Evolutionary conservation across 2,888 invertebrate genomes (phyloP), one percentile per base, ranked within the genome.

Genomic region (Adelognathus sp.): DNA sequence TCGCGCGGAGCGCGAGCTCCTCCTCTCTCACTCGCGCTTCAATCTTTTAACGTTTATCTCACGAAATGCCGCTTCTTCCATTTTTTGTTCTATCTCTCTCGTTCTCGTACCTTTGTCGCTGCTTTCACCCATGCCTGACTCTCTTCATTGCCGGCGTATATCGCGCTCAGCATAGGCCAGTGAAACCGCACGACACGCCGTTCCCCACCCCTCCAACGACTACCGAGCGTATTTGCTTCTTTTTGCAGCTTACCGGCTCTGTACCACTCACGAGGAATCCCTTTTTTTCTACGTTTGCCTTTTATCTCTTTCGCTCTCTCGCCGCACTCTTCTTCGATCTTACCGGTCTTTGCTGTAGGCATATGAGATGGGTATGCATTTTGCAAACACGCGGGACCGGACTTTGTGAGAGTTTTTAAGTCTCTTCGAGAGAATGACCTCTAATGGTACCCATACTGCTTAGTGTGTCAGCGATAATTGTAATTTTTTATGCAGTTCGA

Each of bases 1-100:
- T 86, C 75, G 64, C n/a, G n/a, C n/a, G 39, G n/a, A 46, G 29
- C 33, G 50, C 56, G 50, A 52, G 41, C 27, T 61, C 41, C 39
- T 52, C 44, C 52, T 71, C 27, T 80, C 78, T 69, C 73, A 33
- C 58, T 60, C 69, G 44, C 7, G 16, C 41, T 29, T 52, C 64
- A 16, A 18, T 66, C 44, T 24, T 11, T 44, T 29, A 16, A 7
- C 21, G 9, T 29, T 31, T 60, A n/a, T 31, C 46, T 31, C 36
- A 29, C 50, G 46, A 16, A 27, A 63, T 29, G 6, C 14, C 27
- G n/a, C n/a, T 44, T 27, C 14, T 52, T 52, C 27, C n/a, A 5
- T 6, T 52, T 29, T n/a, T 14, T n/a, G 2, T 52, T 27, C 27
- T n/a, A 2, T 5, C 39, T 24, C 16, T 58, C 5, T 11, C 18